These are phyloP conservation scores for Babyrousa celebensis DNA, from an alignment of 2,797 vertebrate species.

Conservation along the genomic window DNA sequence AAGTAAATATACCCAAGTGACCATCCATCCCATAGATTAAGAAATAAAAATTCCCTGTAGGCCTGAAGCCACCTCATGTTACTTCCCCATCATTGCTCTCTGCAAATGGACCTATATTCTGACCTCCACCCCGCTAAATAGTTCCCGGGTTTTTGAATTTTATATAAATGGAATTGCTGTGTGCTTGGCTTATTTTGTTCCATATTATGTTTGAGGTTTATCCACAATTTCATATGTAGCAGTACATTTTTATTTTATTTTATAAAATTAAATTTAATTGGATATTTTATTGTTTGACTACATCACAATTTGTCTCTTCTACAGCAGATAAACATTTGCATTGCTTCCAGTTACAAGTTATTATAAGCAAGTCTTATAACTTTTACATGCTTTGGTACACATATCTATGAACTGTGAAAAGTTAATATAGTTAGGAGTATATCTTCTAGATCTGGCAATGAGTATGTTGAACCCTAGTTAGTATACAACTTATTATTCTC, in stretches of 20 bases:
- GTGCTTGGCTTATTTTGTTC: background rate
- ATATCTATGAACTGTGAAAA: background rate
- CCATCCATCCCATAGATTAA: background rate
- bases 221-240: background rate
- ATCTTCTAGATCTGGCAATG: background rate
- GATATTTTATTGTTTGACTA: background rate
- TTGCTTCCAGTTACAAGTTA: background rate
- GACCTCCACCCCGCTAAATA: background rate
- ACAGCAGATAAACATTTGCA: background rate
- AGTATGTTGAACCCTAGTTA: background rate
- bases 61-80: background rate
- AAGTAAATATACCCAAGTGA: background rate
- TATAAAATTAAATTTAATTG: background rate
- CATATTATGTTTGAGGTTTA: background rate
- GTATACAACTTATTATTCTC: background rate
- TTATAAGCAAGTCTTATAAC: constrained; percentile 4
- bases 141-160: background rate
- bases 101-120: background rate
- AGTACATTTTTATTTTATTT: constrained; percentile 17
- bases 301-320: background rate
- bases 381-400: background rate
- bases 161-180: constrained; percentile 1
- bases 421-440: background rate
- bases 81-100: background rate
- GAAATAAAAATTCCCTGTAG: constrained; percentile 34